A percentile compares a stretch with the other conserved stretches of the same genome.
These are phyloP conservation scores for Balearica regulorum DNA, from an alignment of 2,797 vertebrate species.

Conservation along the genomic window DNA sequence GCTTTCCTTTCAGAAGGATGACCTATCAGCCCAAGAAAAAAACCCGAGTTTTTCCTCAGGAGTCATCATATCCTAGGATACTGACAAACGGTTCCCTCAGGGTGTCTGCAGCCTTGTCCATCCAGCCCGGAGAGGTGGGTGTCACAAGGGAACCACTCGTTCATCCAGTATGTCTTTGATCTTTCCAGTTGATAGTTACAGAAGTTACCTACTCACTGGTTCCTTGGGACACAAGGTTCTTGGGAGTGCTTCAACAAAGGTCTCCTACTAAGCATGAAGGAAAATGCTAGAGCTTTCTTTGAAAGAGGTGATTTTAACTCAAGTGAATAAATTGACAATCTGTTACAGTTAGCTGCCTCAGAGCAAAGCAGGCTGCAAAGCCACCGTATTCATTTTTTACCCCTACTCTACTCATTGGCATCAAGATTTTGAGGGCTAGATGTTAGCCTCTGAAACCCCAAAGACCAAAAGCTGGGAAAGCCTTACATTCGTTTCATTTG, in stretches of 20 bases:
- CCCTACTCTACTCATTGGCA: not conserved
- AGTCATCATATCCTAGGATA: not conserved
- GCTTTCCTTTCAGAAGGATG: not conserved
- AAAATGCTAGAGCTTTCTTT: not conserved
- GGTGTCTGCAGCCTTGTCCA: not conserved
- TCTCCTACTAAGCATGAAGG: not conserved
- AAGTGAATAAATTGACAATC: not conserved
- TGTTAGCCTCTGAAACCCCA: not conserved
- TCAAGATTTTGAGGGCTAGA: not conserved
- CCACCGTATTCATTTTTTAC: fast-evolving
- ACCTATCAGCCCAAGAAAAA: not conserved
- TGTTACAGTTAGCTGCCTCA: not conserved
- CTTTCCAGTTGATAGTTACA: not conserved
- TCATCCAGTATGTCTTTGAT: not conserved
- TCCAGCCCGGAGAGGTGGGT: not conserved
- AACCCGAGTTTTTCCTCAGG: not conserved
- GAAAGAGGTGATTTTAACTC: not conserved
- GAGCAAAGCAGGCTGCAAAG: not conserved
- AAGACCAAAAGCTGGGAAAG: not conserved
- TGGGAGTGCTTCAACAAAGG: not conserved
- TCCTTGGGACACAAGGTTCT: not conserved
- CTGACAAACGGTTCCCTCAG: not conserved
- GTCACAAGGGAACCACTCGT: fast-evolving
- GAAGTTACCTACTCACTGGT: not conserved
- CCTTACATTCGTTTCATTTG: not conserved